Evolutionary conservation across 64 coral and sea anemone genomes (phyloP).

Genomic region (Actinia tenebrosa): DNA sequence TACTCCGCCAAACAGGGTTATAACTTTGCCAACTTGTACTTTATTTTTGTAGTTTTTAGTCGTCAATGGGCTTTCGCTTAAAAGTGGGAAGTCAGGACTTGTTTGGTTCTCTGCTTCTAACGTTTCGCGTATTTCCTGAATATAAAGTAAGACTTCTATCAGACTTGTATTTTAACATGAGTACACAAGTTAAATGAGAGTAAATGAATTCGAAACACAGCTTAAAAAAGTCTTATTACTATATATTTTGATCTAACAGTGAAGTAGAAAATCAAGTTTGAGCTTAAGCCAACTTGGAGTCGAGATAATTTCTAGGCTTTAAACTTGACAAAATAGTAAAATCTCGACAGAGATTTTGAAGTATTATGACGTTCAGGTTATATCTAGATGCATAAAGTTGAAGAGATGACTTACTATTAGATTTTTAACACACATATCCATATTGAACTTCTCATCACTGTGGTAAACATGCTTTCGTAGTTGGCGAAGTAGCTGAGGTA

Average conservation of each 20-base stretch:
- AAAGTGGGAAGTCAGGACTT: not conserved
- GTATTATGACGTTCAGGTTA: not conserved
- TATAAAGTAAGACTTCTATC: not conserved
- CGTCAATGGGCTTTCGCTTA: not conserved
- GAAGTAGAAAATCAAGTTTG: not conserved
- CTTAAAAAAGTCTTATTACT: not conserved
- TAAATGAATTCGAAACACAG: not conserved
- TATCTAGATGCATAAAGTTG: not conserved
- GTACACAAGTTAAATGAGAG: not conserved
- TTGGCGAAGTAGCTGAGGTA: conserved; percentile 46
- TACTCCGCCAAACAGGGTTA: conserved; percentile 84
- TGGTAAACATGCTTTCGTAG: conserved; percentile 40
- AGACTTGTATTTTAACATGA: not conserved
- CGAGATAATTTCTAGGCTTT: not conserved
- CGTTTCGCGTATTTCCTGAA: not conserved
- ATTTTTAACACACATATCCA: conserved; percentile 39
- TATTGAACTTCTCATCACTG: conserved; percentile 48
- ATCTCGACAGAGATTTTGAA: not conserved
- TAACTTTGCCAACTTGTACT: conserved; percentile 38
- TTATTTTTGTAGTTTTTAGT: conserved; percentile 10
- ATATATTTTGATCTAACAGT: not conserved
- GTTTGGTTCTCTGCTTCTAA: not conserved
- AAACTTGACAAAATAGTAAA: not conserved
- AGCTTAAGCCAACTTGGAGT: not conserved
- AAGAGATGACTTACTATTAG: conserved; percentile 44